Evolutionary conservation across 2,888 invertebrate species (phyloP), one percentile per base, ranked within the genome.

Genomic region (Pollenia labialis): DNA sequence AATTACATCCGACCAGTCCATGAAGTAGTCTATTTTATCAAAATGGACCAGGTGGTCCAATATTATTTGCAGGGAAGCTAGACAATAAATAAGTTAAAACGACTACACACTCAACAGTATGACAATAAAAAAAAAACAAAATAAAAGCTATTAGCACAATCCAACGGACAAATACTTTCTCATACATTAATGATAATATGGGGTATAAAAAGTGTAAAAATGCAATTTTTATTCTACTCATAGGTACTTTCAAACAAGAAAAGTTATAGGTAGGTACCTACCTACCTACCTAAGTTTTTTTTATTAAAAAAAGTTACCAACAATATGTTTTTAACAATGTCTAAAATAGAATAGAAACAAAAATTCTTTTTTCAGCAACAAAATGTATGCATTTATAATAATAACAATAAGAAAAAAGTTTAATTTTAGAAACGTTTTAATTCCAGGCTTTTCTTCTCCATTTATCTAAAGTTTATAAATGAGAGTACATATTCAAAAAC

Each of bases 341-440:
- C 58, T 23, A 82, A 79, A 64, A 85, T 64, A 87, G 74, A 85
- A 84, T 77, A 82, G 75, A 85, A 85, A 81, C 87, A 87, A 84
- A 64, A 87, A 62, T 52, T 76, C 46, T 62, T 56, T 54, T 66
- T 23, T 23, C 18, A 54, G 60, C 69, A 69, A 42, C 40, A 46
- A 74, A 68, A 68, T 42, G 58, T 58, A 62, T 66, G 52, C 9
- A 6, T 32, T 32, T 71, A 81, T n/a, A 77, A 72, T 42, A 71
- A 82, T 23, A 76, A 50, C 16, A 42, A 44, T 8, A 64, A 56
- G 11, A 52, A 69, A 77, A 84, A 87, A 81, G 81, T 83, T 87
- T 77, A 81, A 81, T 74, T 72, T 85, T 82, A 85, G 75, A 82
- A 85, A 85, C 75, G 85, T 82, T 85, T 85, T 85, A 82, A 85